Evolutionary conservation across 2,888 invertebrate species (phyloP), one percentile per base, ranked within the genome.

Genomic region (Trissolcus japonicus): DNA sequence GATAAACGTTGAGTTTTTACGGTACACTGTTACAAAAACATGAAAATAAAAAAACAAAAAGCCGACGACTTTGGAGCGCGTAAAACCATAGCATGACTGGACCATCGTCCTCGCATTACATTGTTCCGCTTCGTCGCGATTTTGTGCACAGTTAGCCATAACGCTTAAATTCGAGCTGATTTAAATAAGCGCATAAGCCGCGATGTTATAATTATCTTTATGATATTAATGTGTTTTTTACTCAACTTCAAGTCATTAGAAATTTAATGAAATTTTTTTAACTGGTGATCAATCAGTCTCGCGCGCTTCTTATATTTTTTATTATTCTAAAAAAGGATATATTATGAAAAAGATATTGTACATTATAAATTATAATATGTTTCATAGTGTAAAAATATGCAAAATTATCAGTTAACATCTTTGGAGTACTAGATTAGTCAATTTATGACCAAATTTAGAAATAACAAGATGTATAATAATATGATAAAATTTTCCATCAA

Each of bases 71-170:
- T 68, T 62, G 35, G 50, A 56, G 69, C 72, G 76, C 76, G 66
- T 73, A 76, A 75, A 72, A 73, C 75, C 69, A 53, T 76, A 72
- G 65, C 78, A 71, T 79, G 73, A 76, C 66, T 67, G 69, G 53
- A 56, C 73, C 66, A 75, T 76, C 72, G 72, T 76, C 67, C 71
- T 71, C 63, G 62, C 71, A 67, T 68, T 60, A 67, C 57, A 46
- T 35, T 35, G 78, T 76, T 68, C 54, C 68, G 78, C 78, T 78
- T 65, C 78, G 75, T 63, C 75, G 78, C 78, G 57, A 67, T 60
- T 63, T 75, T 62, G 68, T 55, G 57, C 71, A 67, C 71, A 62
- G 66, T 71, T 66, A 55, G 46, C 46, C 66, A 50, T 67, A 61
- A 69, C 65, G 68, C 35, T 62, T 66, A 60, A 74, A 54, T 63